These are phyloP conservation scores for Nasua narica DNA, from an alignment of 2,797 vertebrate genomes.

Conservation along the genomic window DNA sequence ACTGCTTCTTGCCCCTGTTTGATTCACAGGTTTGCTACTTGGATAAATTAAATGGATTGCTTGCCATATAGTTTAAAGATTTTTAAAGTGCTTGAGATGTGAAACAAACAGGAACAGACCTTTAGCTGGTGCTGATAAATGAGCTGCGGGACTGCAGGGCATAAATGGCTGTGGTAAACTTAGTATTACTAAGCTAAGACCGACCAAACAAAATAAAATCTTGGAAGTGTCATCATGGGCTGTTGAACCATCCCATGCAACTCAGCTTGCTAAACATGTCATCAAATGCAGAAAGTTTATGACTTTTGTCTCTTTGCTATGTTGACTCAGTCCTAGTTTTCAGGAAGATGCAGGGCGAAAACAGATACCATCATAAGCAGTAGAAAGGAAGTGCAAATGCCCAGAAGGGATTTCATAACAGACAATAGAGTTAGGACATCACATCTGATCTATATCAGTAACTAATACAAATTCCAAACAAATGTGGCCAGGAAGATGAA, in stretches of 20 bases:
- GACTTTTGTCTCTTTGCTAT: not conserved
- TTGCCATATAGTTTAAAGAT: not conserved
- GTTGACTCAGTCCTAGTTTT: not conserved
- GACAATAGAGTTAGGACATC: not conserved
- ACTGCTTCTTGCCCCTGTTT: constrained; percentile 15
- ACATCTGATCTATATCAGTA: not conserved
- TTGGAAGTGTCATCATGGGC: not conserved
- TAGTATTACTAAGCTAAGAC: not conserved
- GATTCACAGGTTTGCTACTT: not conserved
- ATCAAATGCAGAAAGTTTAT: constrained; percentile 3
- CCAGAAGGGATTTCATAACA: not conserved
- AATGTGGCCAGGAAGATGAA: not conserved
- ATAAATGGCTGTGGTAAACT: not conserved
- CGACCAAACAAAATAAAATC: not conserved
- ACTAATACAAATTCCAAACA: constrained; percentile 2
- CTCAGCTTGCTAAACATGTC: not conserved
- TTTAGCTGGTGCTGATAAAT: not conserved
- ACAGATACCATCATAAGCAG: not conserved
- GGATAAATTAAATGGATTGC: not conserved
- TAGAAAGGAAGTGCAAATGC: not conserved
- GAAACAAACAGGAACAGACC: not conserved
- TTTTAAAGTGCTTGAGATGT: not conserved
- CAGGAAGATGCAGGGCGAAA: not conserved
- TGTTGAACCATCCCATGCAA: not conserved
- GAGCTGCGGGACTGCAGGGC: not conserved